Evolutionary conservation across 2,113 vertebrate species (phyloP).

Genomic region (Solenodon paradoxus): DNA sequence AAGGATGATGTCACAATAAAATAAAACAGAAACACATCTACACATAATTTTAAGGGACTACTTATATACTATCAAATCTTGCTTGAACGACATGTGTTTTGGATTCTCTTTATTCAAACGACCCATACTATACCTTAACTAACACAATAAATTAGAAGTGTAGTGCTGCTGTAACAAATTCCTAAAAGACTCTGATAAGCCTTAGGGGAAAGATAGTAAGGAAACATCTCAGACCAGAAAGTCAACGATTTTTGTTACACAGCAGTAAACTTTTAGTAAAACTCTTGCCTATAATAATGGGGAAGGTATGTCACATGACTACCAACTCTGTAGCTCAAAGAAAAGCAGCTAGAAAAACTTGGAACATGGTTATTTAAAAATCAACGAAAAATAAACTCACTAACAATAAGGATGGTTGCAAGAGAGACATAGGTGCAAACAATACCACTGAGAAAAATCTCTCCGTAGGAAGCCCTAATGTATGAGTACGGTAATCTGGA

Average conservation of each 20-base stretch:
- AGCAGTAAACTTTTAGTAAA: neutral
- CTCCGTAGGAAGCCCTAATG: neutral
- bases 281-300: neutral
- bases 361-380: conserved; percentile 12
- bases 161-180: neutral
- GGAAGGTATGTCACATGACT: neutral
- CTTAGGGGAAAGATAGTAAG: neutral
- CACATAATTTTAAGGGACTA: neutral
- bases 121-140: neutral
- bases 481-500: neutral
- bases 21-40: neutral
- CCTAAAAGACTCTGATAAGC: neutral
- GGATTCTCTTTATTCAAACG: neutral
- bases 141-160: neutral
- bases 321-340: neutral
- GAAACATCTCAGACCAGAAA: neutral
- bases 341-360: conserved; percentile 28
- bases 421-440: neutral
- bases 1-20: neutral
- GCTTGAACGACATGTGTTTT: neutral
- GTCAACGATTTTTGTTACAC: neutral
- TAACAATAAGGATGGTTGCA: neutral
- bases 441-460: neutral
- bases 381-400: neutral
- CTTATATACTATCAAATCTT: neutral